phyloP scores from a whole-genome alignment of 2,888 invertebrate species.

The Argyresthia albistria region DNA sequence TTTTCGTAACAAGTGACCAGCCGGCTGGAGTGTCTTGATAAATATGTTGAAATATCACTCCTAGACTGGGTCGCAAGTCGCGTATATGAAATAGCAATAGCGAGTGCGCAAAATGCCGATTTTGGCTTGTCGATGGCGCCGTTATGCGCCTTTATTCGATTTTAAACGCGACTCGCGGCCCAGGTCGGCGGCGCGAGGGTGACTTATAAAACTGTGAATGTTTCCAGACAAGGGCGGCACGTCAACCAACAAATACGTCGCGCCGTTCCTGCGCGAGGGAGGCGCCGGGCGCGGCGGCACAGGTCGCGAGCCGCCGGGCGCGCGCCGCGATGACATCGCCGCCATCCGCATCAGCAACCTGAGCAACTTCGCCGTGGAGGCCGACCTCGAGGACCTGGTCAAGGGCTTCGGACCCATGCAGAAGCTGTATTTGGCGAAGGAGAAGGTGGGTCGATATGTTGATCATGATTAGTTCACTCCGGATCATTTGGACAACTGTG shows the following conservation, averaged over 20 bases:
- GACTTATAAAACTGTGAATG: not conserved
- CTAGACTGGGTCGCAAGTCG: too few relatives aligned
- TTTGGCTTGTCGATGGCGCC: too few relatives aligned
- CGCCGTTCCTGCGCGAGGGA: constrained; percentile 91
- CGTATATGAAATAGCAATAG: too few relatives aligned
- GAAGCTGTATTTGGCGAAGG: constrained; percentile 96
- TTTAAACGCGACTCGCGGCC: too few relatives aligned
- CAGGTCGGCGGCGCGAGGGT: too few relatives aligned
- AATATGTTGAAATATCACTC: too few relatives aligned
- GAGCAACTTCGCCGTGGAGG: constrained; percentile 95
- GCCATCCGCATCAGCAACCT: constrained; percentile 98
- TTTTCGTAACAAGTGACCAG: too few relatives aligned
- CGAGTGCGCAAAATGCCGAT: too few relatives aligned
- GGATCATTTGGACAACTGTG: too few relatives aligned
- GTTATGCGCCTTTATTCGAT: too few relatives aligned
- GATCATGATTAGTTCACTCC: too few relatives aligned
- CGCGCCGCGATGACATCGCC: constrained; percentile 85
- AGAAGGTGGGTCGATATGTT: constrained; percentile 73
- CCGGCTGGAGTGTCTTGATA: too few relatives aligned
- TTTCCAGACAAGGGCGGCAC: not conserved
- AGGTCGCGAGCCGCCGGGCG: constrained; percentile 75
- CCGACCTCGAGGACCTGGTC: constrained; percentile 96
- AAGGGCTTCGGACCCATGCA: constrained; percentile 93
- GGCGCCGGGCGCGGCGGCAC: constrained; percentile 80
- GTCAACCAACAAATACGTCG: constrained; percentile 83